Conservation (phyloP, 1,140 invertebrate species). For the Meloidogyne hapla region DNA sequence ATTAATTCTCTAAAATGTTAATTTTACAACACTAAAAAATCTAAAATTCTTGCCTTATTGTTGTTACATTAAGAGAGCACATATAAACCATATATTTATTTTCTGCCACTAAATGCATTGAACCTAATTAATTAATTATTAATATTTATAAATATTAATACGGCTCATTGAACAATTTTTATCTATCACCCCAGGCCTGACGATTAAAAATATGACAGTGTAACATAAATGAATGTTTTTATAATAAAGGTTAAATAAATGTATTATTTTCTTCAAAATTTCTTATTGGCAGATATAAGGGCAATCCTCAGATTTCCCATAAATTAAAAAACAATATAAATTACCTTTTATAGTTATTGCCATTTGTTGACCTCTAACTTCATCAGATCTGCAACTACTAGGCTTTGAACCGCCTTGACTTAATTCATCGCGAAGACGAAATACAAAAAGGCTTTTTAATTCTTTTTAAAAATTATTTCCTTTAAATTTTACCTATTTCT, state of each 20-base stretch:
- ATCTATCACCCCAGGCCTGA: too few relatives aligned
- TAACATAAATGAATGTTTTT: too few relatives aligned
- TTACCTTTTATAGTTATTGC: constrained; percentile 53
- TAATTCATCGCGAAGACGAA: constrained; percentile 37
- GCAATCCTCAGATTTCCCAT: too few relatives aligned
- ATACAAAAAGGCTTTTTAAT: constrained; percentile 43
- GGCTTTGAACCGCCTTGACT: neutral
- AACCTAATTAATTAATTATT: too few relatives aligned
- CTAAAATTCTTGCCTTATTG: constrained; percentile 47
- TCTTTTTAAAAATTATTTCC: constrained; percentile 19
- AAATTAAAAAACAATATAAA: too few relatives aligned
- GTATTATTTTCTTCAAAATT: too few relatives aligned
- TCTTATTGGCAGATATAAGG: too few relatives aligned
- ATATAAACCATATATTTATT: constrained; percentile 65
- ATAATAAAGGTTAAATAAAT: too few relatives aligned
- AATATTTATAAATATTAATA: too few relatives aligned
- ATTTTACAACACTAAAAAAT: constrained; percentile 22
- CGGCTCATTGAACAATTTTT: too few relatives aligned
- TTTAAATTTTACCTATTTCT: constrained; percentile 43
- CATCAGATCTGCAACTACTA: constrained; percentile 12
- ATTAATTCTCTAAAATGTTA: constrained; percentile 36
- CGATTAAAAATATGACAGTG: too few relatives aligned
- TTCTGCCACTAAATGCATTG: constrained; percentile 65
- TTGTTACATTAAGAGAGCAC: constrained; percentile 65
- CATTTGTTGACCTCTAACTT: constrained; percentile 28